phyloP scores from a whole-genome alignment of 2,797 vertebrate species.

The Nyctalus aviator region DNA sequence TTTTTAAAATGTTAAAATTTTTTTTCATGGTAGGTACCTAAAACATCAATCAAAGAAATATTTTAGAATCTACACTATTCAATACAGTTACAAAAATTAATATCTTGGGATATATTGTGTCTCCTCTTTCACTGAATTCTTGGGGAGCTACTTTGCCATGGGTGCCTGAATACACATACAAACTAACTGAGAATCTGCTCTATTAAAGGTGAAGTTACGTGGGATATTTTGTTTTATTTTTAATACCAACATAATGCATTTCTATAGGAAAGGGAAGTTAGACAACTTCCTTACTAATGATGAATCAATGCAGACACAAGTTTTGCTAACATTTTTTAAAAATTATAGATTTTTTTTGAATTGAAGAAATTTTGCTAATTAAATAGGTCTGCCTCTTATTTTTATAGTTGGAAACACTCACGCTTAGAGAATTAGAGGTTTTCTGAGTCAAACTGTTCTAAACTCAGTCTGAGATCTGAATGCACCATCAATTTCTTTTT shows the following conservation, averaged over 20 bases:
- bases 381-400: not conserved
- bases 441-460: not conserved
- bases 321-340: not conserved
- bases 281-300: not conserved
- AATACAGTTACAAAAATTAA: not conserved
- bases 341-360: not conserved
- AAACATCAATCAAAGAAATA: not conserved
- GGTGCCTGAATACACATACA: not conserved
- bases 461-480: not conserved
- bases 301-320: not conserved
- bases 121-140: not conserved
- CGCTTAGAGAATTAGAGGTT: not conserved
- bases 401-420: not conserved
- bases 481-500: not conserved
- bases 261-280: not conserved
- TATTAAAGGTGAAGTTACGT: not conserved
- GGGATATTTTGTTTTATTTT: not conserved
- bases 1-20: not conserved
- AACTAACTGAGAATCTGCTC: not conserved
- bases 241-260: not conserved
- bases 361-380: not conserved
- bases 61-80: not conserved
- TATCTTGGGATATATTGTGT: not conserved
- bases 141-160: not conserved
- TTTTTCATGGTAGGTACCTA: not conserved